phyloP scores from a whole-genome alignment of 2,113 vertebrate genomes.

The Lamprotornis superbus region DNA sequence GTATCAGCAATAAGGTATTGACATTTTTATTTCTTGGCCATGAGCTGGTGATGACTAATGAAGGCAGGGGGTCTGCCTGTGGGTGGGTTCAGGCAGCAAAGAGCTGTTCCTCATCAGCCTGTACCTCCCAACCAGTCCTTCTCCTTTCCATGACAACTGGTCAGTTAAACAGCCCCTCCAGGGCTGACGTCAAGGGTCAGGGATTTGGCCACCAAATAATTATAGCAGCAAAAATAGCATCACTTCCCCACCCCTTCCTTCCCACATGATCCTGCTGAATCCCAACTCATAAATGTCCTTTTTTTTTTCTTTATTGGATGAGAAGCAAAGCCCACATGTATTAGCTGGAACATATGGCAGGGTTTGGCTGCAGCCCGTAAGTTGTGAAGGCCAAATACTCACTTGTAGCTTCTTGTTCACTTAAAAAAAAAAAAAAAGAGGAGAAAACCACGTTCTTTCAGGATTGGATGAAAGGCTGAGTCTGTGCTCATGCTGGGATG shows the following conservation, averaged over 20 bases:
- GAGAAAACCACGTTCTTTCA: neutral
- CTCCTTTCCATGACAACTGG: conserved; percentile 30
- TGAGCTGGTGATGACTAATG: conserved; percentile 3
- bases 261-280: conserved; percentile 36
- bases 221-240: conserved; percentile 37
- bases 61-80: conserved; percentile 25
- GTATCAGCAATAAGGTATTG: conserved; percentile 16
- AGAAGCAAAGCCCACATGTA: conserved; percentile 39
- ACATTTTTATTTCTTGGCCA: conserved; percentile 35
- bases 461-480: conserved; percentile 14
- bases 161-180: conserved; percentile 27
- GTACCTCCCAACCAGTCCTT: neutral
- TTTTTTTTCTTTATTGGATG: conserved; percentile 20
- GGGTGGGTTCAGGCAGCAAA: conserved; percentile 30
- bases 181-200: conserved; percentile 36
- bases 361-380: conserved; percentile 13
- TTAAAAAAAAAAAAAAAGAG: neutral
- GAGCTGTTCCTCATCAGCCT: neutral
- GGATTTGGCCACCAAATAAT: conserved; percentile 51
- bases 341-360: conserved; percentile 47
- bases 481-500: neutral
- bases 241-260: conserved; percentile 36
- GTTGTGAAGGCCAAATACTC: conserved; percentile 22
- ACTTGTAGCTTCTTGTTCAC: conserved; percentile 22
- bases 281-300: conserved; percentile 29